A percentile compares a stretch with the other conserved stretches of the same genome.
Evolutionary conservation across 2,888 invertebrate species (phyloP).

Genomic region (Agrochola macilenta): DNA sequence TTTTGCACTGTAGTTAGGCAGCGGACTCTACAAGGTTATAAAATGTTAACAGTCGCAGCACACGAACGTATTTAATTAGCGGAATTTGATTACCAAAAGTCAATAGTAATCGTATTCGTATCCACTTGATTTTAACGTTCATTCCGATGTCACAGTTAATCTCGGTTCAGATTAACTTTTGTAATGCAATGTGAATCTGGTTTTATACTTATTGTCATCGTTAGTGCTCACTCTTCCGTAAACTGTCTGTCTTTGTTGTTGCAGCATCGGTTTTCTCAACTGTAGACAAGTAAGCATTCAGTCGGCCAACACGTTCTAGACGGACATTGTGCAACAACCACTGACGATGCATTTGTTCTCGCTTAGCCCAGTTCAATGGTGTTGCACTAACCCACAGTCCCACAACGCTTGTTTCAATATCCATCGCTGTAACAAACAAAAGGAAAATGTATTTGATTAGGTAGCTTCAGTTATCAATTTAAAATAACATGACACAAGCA

Average conservation of each 20-base stretch:
- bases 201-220: conserved; percentile 66
- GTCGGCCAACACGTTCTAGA: conserved; percentile 62
- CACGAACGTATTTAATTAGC: conserved; percentile 78
- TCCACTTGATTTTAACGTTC: conserved; percentile 57
- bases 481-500: conserved; percentile 37
- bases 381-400: conserved; percentile 54
- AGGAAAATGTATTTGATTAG: conserved; percentile 48
- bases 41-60: conserved; percentile 71
- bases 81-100: conserved; percentile 73
- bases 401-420: conserved; percentile 37
- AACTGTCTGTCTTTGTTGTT: conserved; percentile 76
- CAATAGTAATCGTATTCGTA: conserved; percentile 61
- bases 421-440: conserved; percentile 29
- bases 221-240: conserved; percentile 77
- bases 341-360: conserved; percentile 71
- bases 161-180: conserved; percentile 52
- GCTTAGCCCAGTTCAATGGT: conserved; percentile 62
- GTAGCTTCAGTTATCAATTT: conserved; percentile 28
- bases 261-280: conserved; percentile 76
- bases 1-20: conserved; percentile 47
- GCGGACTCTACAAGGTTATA: conserved; percentile 66
- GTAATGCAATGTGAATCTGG: conserved; percentile 60
- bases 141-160: conserved; percentile 54
- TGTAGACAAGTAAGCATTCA: conserved; percentile 68
- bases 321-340: conserved; percentile 72